phyloP scores from a whole-genome alignment of 2,888 invertebrate species.

The Cinara cedri region DNA sequence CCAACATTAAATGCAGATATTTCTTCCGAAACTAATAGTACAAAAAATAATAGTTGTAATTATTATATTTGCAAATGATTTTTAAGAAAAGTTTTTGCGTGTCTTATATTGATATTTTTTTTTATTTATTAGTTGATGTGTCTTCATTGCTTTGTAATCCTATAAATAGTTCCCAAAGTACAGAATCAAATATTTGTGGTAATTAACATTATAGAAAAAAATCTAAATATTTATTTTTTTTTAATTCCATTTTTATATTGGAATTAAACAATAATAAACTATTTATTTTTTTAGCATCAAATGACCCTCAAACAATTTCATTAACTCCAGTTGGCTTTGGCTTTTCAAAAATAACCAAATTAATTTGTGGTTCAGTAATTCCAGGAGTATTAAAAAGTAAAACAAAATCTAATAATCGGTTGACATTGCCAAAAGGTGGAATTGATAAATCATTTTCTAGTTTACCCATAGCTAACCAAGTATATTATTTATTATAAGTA shows the following conservation, averaged over 20 bases:
- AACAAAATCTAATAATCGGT: conserved; percentile 34
- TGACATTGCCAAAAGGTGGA: conserved; percentile 15
- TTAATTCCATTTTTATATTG: no score
- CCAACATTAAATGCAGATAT: neutral
- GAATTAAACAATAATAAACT: neutral
- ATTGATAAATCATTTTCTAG: conserved; percentile 31
- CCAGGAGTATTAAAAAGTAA: conserved; percentile 13
- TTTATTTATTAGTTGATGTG: conserved; percentile 39
- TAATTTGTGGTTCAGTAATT: conserved; percentile 7
- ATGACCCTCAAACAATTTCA: conserved; percentile 13
- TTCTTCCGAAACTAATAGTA: conserved; percentile 14
- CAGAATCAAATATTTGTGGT: no score
- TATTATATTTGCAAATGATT: conserved; percentile 13
- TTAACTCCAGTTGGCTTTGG: conserved; percentile 44
- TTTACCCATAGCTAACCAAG: conserved; percentile 49
- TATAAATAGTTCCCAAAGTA: conserved; percentile 39
- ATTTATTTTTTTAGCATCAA: conserved; percentile 8
- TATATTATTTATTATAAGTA: conserved; percentile 16
- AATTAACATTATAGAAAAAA: neutral
- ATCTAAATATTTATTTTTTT: neutral
- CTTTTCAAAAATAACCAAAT: conserved; percentile 47
- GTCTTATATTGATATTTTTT: conserved; percentile 3
- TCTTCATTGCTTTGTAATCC: conserved; percentile 46
- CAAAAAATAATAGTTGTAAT: conserved; percentile 37
- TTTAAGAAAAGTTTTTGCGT: neutral